Base-by-base conservation (phyloP, 2,888 invertebrate species). In the Cataglyphis rosenhaueri region DNA sequence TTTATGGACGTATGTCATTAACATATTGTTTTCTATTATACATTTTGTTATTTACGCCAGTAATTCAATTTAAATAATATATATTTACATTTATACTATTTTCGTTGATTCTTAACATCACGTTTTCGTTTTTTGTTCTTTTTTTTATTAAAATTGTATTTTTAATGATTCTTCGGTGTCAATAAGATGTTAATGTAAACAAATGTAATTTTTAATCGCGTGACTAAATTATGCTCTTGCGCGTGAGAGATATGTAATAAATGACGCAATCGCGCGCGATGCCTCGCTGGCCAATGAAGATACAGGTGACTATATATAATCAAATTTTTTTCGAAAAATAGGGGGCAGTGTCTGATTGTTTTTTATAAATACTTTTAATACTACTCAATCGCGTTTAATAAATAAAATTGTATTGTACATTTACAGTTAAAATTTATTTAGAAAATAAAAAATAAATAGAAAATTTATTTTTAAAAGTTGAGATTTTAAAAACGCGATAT, bases 271-370 rank as follows among this genome's bases (percentile, higher is more conserved):
- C 83, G 68, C 32, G 82, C 87, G 76, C 81, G 86, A 78, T 78
- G 79, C 3, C 8, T 35, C 0, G 59, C 8, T 10, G 9, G 8
- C 89, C 89, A 89, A 89, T 89, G 55, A 21, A 48, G 41, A 35
- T n/a, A 12, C 44, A 21, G 48, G 38, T 21, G n/a, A 8, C 25
- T 9, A n/a, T 73, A 29, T 75, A 64, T 21, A 21, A 21, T 64
- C 79, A 59, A 88, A 85, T 64, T 81, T 88, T 29, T 48, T 85
- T 83, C 35, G 57, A 81, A 86, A 75, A 87, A 87, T 84, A 57
- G 29, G 59, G 35, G 21, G 4, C 61, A 82, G 81, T 64, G 64
- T 83, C 82, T 21, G 38, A 35, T 6, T n/a, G 10, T 12, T n/a
- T 52, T 52, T 52, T n/a, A n/a, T n/a, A 5, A 70, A 68, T 41